phyloP scores from a whole-genome alignment of 2,797 vertebrate genomes.

The Centropyge bicolor region DNA sequence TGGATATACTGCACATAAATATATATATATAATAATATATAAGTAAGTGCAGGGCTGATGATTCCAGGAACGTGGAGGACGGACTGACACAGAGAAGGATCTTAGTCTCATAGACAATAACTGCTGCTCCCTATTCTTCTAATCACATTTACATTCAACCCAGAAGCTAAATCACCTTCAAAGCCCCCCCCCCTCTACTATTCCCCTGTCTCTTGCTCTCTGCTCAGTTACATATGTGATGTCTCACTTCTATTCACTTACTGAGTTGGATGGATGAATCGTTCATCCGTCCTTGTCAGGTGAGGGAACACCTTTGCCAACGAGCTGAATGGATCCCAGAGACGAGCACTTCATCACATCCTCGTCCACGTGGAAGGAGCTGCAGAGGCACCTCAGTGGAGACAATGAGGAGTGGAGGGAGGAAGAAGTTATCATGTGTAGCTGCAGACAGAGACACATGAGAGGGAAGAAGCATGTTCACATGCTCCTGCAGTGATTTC shows the following conservation, averaged over 20 bases:
- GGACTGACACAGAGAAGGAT: neutral
- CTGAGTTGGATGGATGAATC: constrained; percentile 61
- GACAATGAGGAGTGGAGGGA: constrained; percentile 31
- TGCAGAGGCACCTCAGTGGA: constrained; percentile 35
- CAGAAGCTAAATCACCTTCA: constrained; percentile 59
- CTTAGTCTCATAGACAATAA: constrained; percentile 59
- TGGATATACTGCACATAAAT: neutral
- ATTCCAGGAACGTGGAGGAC: constrained; percentile 23
- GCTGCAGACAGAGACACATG: constrained; percentile 12
- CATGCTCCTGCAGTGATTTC: constrained; percentile 15
- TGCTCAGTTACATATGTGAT: constrained; percentile 64
- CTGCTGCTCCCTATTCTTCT: constrained; percentile 53
- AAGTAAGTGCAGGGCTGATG: constrained; percentile 23
- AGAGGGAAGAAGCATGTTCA: constrained; percentile 28
- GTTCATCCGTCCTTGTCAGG: constrained; percentile 62
- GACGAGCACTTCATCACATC: constrained; percentile 64
- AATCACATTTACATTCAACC: constrained; percentile 57
- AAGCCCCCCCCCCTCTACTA: constrained; percentile 49
- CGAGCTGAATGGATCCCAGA: constrained; percentile 58
- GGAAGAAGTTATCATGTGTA: constrained; percentile 10
- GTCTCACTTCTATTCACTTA: constrained; percentile 54
- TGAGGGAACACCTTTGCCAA: constrained; percentile 63
- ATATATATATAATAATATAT: too few species aligned
- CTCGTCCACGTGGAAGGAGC: constrained; percentile 56
- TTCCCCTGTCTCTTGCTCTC: constrained; percentile 63